phyloP scores from a whole-genome alignment of 2,888 invertebrate genomes.

The Apamea monoglypha region DNA sequence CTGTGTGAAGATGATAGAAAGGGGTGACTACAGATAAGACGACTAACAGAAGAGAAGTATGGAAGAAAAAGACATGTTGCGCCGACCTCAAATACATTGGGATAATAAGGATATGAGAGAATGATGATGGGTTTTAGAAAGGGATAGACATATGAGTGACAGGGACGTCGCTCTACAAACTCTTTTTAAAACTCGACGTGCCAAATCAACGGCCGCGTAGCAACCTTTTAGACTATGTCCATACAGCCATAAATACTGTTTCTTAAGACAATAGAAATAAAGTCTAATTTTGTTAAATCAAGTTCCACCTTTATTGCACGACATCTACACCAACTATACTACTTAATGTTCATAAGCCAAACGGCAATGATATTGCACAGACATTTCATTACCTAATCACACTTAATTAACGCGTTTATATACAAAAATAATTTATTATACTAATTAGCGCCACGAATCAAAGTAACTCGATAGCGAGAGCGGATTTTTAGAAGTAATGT shows the following conservation, averaged over 20 bases:
- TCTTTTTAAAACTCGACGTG: neutral
- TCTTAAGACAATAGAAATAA: slow-evolving; percentile 22
- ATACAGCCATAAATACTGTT: neutral
- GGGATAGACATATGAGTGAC: neutral
- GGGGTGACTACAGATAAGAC: neutral
- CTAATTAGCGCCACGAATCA: slow-evolving; percentile 33
- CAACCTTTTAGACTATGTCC: neutral
- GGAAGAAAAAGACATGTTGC: neutral
- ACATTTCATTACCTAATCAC: slow-evolving; percentile 33
- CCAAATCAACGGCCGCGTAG: neutral
- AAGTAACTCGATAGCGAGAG: slow-evolving; percentile 14
- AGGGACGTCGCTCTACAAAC: neutral
- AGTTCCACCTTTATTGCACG: neutral
- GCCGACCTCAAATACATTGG: neutral
- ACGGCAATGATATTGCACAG: slow-evolving; percentile 58
- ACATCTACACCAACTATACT: slow-evolving; percentile 5
- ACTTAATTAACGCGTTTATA: slow-evolving; percentile 37
- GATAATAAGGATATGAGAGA: neutral
- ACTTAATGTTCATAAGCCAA: slow-evolving; percentile 25
- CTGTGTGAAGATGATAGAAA: neutral
- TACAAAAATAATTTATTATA: slow-evolving; percentile 65
- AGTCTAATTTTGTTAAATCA: neutral
- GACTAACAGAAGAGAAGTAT: neutral
- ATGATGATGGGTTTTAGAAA: neutral
- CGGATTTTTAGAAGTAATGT: neutral